Base-by-base conservation (phyloP, 2,113 vertebrate genomes). In the Regulus satrapa region DNA sequence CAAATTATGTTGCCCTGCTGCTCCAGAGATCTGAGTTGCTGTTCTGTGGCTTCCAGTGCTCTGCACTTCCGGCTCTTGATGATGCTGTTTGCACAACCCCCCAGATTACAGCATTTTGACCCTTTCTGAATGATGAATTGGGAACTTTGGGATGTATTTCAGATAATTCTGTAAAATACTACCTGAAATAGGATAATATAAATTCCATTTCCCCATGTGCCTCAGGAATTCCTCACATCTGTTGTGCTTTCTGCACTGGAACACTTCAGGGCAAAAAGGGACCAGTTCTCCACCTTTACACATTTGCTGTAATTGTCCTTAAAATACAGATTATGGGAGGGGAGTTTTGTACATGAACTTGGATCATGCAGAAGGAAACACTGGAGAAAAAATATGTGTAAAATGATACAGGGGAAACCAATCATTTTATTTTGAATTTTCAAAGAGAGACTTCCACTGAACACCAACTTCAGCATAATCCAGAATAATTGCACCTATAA, bases 401-500 rank as follows among this genome's bases (percentile, higher is more conserved):
- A 91, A 92, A 74, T 80, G 48, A 80, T 81, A 40, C 20, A 82
- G 34, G 49, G 43, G 59, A 88, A 92, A 48, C 36, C 48, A 80
- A 31, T 71, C 28, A 24, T 94, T 93, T 87, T 40, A 45, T 45
- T 89, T 52, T 61, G 59, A 9, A 62, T 88, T 96, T 96, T 93
- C 78, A 80, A 26, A 38, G 78, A 94, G 85, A 64, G 48, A 73
- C 51, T 96, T 93, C 8, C 52, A 46, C 48, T 84, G 78, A 90
- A 82, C 72, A 49, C 32, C 49, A 32, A 3, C 38, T 86, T 76
- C 13, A 81, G 48, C 16, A 4, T 93, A 71, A 97, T 92, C 94
- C 85, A 94, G 78, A 98, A 96, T 97, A 97, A 97, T 92, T 96
- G 88, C 89, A 92, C 76, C 52, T 93, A 32, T 88, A 96, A 97